Evolutionary conservation across 2,797 vertebrate genomes (phyloP).

Genomic region (Dermochelys coriacea): DNA sequence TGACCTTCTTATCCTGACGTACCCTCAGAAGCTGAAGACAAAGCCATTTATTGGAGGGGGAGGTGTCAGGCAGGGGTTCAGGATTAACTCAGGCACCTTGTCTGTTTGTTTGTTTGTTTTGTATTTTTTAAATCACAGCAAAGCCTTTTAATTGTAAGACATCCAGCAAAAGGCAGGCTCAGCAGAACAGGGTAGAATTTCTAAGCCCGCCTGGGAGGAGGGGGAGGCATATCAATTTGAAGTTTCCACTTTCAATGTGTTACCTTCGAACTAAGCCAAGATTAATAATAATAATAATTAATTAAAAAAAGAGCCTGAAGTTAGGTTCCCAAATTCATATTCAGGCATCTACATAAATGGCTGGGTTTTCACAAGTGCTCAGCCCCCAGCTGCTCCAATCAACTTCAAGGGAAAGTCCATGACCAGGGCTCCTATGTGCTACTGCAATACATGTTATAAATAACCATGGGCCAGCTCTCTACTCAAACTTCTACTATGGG

Average conservation of each 20-base stretch:
- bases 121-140: not conserved
- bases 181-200: constrained; percentile 4
- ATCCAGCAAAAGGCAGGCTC: constrained; percentile 11
- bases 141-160: not conserved
- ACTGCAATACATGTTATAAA: not conserved
- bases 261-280: not conserved
- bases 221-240: not conserved
- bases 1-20: not conserved
- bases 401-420: not conserved
- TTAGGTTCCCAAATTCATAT: not conserved
- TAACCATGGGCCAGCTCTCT: not conserved
- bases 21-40: constrained; percentile 50
- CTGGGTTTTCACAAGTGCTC: not conserved
- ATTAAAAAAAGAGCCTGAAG: not conserved
- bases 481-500: not conserved
- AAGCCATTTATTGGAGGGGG: constrained; percentile 4
- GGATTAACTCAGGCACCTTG: constrained; percentile 43
- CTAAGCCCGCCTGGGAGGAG: not conserved
- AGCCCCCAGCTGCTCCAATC: not conserved
- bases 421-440: not conserved
- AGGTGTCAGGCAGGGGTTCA: constrained; percentile 26
- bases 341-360: not conserved
- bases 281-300: no score
- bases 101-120: not conserved
- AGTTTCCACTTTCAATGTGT: not conserved